Evolutionary conservation across 1,140 invertebrate genomes (phyloP), one percentile per base, ranked within the genome.

Genomic region (Episyrphus balteatus): DNA sequence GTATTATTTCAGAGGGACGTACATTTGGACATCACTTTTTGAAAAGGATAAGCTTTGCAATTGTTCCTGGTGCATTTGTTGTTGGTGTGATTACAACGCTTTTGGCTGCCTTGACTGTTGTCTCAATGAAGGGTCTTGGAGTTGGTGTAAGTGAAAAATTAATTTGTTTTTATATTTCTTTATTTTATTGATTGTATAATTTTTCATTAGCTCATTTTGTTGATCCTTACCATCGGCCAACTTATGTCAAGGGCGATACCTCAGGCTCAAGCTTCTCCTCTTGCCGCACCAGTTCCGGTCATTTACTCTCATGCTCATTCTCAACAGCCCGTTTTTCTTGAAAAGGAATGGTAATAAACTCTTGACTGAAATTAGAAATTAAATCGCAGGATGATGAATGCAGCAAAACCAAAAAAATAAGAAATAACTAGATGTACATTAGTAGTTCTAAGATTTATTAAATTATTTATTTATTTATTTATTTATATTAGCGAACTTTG

Each of bases 121-220:
- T 78, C 40, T 77, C 75, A 37, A 75, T 77, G n/a, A 78, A 78
- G 64, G 76, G 76, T 46, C 57, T 78, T n/a, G 76, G 75, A 30
- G 75, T 77, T 42, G 75, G 75, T 7, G 75, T 75, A 48, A 50
- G 53, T 50, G 38, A 42, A 21, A 14, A 3, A n/a, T 26, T 26
- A 5, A 5, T 5, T 12, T 14, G 33, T 19, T 5, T n/a, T 15
- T 18, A 5, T 43, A 3, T 32, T 40, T 15, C 30, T 14, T 17
- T n/a, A 41, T n/a, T 18, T 18, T 6, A 41, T 2, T 33, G 5
- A n/a, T 17, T 18, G 30, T 38, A n/a, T 18, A n/a, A 40, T 18
- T 31, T 32, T 33, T 31, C 44, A 47, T 14, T 17, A 55, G 53
- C 40, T 67, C 17, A 68, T 68, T 14, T 51, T 68, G 11, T 49